These are phyloP conservation scores for Beris morrisii DNA, from an alignment of 2,888 invertebrate species.

Conservation along the genomic window DNA sequence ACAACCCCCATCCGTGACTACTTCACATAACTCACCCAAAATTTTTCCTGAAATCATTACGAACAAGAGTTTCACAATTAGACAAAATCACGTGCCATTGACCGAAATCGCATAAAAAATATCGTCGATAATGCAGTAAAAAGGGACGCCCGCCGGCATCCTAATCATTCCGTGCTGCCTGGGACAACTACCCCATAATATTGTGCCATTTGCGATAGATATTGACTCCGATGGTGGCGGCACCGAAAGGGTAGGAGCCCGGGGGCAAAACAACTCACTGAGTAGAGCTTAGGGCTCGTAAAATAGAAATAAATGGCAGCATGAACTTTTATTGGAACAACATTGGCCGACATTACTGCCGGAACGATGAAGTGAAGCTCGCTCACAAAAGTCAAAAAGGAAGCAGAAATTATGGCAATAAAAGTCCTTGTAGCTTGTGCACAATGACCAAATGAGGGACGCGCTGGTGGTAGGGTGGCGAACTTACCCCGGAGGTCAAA, in stretches of 20 bases:
- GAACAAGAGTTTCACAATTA: slow-evolving; percentile 8
- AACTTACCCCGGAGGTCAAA: background rate
- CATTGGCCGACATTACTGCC: slow-evolving; percentile 29
- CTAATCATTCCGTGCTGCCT: slow-evolving; percentile 4
- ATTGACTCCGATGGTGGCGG: slow-evolving; percentile 8
- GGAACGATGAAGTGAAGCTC: slow-evolving; percentile 14
- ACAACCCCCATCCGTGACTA: no score
- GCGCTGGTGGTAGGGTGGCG: background rate
- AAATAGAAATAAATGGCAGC: slow-evolving; percentile 40
- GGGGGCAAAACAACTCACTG: slow-evolving; percentile 36
- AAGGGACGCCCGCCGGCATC: slow-evolving; percentile 12
- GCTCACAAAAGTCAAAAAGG: slow-evolving; percentile 29
- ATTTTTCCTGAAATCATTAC: background rate
- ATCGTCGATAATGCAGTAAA: slow-evolving; percentile 29
- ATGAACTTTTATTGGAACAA: slow-evolving; percentile 40
- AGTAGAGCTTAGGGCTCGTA: slow-evolving; percentile 36
- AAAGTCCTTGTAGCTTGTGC: slow-evolving; percentile 30
- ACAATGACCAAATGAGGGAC: slow-evolving; percentile 22
- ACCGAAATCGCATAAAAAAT: slow-evolving; percentile 29
- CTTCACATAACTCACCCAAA: no score
- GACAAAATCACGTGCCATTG: slow-evolving; percentile 33
- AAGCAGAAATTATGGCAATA: slow-evolving; percentile 34
- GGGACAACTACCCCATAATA: slow-evolving; percentile 6
- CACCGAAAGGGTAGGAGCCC: background rate
- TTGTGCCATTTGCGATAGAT: slow-evolving; percentile 8